Percentiles rank a stretch among this genome's conserved stretches.
These are phyloP conservation scores for Prochilodus magdalenae DNA, from an alignment of 2,113 vertebrate genomes.

Conservation along the genomic window DNA sequence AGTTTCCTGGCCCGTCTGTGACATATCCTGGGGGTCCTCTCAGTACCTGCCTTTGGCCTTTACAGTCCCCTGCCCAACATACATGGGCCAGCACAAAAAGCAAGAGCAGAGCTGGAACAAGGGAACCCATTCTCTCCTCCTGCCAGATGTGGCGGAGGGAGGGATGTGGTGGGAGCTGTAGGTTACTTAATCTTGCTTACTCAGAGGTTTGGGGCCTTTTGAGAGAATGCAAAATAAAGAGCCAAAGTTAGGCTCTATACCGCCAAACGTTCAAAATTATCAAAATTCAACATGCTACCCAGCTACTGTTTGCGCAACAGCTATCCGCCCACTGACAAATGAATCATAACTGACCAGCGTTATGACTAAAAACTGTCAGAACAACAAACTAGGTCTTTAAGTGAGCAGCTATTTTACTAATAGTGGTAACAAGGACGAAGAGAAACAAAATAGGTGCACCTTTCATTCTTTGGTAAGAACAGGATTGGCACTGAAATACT, in stretches of 20 bases:
- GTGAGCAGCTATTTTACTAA: too few relatives aligned
- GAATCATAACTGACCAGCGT: too few relatives aligned
- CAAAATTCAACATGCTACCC: too few relatives aligned
- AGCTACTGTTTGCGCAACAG: too few relatives aligned
- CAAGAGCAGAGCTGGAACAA: conserved; percentile 64
- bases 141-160: conserved; percentile 49
- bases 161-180: conserved; percentile 1
- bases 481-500: neutral
- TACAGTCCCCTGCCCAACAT: conserved; percentile 84
- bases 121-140: conserved; percentile 71
- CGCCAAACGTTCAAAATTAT: neutral
- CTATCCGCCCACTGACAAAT: too few relatives aligned
- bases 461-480: neutral
- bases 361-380: too few relatives aligned
- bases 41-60: conserved; percentile 87
- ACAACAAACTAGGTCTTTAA: too few relatives aligned
- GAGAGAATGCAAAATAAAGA: neutral
- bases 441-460: neutral
- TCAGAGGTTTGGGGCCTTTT: conserved; percentile 41
- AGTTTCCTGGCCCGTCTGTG: conserved; percentile 92
- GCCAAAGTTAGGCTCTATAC: neutral
- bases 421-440: too few relatives aligned
- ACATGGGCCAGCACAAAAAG: conserved; percentile 65
- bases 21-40: conserved; percentile 84
- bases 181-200: neutral